Evolutionary conservation across 2,888 invertebrate species (phyloP), one percentile per base, ranked within the genome.

Genomic region (Anorthoa munda): DNA sequence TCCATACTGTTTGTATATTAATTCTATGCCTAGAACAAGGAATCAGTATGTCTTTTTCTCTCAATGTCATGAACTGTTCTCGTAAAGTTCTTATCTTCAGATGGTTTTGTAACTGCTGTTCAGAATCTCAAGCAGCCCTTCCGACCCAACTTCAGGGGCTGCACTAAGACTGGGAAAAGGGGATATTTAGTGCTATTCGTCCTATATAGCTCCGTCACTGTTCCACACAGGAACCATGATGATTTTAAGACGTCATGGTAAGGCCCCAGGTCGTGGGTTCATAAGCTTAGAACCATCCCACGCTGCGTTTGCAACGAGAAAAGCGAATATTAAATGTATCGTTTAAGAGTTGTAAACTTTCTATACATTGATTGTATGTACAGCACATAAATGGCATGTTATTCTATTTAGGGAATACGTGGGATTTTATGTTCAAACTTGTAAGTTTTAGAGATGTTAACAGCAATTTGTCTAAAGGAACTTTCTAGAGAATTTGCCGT

Each of bases 341-440:
- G 50, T 12, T 48, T 53, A 53, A 21, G 23, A 45, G 17, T 59
- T 58, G 11, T 65, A 26, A 72, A 75, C 82, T 82, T 83, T 83
- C 79, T 68, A 65, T 46, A 53, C 15, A 61, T 73, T 82, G 68
- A 69, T 79, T 53, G 59, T 70, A 58, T 46, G 26, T 58, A 63
- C 69, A 66, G 46, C 39, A 26, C 64, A 50, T 71, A 74, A 45
- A 83, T 61, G 70, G 81, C 23, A 18, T 56, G 77, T 21, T 64
- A 48, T 61, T 68, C 77, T 77, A 53, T 83, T 80, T 72, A 67
- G 48, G 80, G 53, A 74, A 63, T 75, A 81, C 75, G 86, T 84
- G 72, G 84, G 84, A 67, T 69, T 80, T 75, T 69, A 67, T 71
- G 55, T 48, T 56, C 55, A 55, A 51, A 56, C 68, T 59, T 72